These are phyloP conservation scores for Crossocerus cetratus DNA, from an alignment of 2,888 invertebrate species.

Conservation along the genomic window DNA sequence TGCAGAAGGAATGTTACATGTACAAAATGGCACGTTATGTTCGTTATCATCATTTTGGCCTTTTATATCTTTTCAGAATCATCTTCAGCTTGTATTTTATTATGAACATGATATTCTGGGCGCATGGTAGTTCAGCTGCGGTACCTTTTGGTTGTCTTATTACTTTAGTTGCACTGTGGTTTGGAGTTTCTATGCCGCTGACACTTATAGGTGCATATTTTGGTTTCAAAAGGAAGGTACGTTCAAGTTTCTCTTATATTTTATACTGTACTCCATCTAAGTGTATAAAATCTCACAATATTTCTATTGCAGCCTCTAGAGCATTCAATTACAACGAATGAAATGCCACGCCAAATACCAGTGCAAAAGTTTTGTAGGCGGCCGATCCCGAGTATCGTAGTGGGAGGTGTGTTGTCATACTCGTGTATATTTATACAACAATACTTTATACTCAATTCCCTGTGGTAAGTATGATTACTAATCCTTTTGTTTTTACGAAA, in stretches of 20 bases:
- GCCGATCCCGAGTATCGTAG: constrained; percentile 95
- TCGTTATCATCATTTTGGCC: background rate
- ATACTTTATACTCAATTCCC: constrained; percentile 98
- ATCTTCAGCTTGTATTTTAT: constrained; percentile 97
- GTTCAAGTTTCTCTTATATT: constrained; percentile 62
- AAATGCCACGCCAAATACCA: constrained; percentile 98
- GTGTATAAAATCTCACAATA: background rate
- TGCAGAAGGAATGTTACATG: too few relatives aligned
- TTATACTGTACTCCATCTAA: background rate
- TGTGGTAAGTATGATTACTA: constrained; percentile 84
- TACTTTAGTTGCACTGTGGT: constrained; percentile 96
- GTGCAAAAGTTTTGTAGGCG: constrained; percentile 99
- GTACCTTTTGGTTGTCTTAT: constrained; percentile 97
- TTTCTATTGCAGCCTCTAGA: constrained; percentile 86
- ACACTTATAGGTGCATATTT: constrained; percentile 99
- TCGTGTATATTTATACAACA: constrained; percentile 99
- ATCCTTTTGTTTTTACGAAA: constrained; percentile 9
- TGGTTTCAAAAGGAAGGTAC: constrained; percentile 97
- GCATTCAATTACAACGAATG: constrained; percentile 98
- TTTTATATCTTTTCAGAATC: constrained; percentile 80
- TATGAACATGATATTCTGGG: constrained; percentile 98
- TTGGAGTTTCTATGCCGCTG: constrained; percentile 98
- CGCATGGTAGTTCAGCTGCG: constrained; percentile 96
- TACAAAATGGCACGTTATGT: background rate
- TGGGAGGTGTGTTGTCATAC: constrained; percentile 99